Evolutionary conservation across 2,113 vertebrate genomes (phyloP).

Genomic region (Columba janthina): DNA sequence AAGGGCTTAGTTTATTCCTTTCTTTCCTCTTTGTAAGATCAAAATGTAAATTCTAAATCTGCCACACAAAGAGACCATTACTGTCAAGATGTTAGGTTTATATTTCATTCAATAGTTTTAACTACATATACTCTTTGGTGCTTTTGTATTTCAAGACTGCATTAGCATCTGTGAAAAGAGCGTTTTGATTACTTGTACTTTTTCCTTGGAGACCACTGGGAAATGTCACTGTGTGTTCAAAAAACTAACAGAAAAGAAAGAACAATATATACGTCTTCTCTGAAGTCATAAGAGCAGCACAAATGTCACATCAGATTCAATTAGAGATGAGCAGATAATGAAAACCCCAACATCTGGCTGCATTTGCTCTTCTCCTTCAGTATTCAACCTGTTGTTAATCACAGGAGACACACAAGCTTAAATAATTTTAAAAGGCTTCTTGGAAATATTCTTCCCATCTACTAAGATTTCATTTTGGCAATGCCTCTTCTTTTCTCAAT

Average conservation of each 20-base stretch:
- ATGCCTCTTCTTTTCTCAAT: background rate
- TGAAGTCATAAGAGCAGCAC: background rate
- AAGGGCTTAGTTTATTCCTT: background rate
- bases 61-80: background rate
- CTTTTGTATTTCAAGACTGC: background rate
- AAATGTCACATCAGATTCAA: slow-evolving; percentile 44
- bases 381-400: background rate
- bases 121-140: background rate
- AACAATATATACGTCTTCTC: background rate
- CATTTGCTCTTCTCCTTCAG: background rate
- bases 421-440: background rate
- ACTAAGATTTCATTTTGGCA: background rate
- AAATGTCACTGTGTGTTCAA: slow-evolving; percentile 22
- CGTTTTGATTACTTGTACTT: slow-evolving; percentile 12
- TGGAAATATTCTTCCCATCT: background rate
- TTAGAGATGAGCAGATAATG: slow-evolving; percentile 24
- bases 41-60: background rate
- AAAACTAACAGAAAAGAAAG: background rate
- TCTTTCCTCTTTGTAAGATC: background rate
- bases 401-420: background rate
- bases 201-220: background rate
- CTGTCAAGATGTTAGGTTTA: background rate
- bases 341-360: slow-evolving; percentile 30
- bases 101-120: background rate
- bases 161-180: background rate